These are phyloP conservation scores for Sisyra terminalis DNA, from an alignment of 2,888 invertebrate species.

Conservation along the genomic window DNA sequence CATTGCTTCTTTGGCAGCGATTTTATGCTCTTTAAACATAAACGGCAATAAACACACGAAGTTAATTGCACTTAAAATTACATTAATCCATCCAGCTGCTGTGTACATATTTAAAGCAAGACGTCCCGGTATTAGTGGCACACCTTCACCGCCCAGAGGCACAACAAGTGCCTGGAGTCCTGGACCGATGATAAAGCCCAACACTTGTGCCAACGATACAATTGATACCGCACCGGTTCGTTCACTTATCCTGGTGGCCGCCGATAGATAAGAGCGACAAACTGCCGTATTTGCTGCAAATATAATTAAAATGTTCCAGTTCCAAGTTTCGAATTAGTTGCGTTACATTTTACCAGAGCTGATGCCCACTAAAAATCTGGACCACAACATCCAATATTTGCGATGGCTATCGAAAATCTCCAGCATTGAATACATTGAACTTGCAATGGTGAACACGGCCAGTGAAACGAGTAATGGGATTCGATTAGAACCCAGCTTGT, in stretches of 20 bases:
- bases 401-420: slow-evolving; percentile 45
- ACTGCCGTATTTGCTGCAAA: slow-evolving; percentile 63
- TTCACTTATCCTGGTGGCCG: slow-evolving; percentile 64
- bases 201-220: slow-evolving; percentile 69
- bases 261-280: slow-evolving; percentile 68
- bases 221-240: slow-evolving; percentile 70
- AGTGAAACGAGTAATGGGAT: slow-evolving; percentile 54
- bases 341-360: slow-evolving; percentile 45
- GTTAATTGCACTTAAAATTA: slow-evolving; percentile 53
- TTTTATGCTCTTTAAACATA: slow-evolving; percentile 56
- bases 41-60: slow-evolving; percentile 56
- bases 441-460: slow-evolving; percentile 53
- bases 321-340: not conserved
- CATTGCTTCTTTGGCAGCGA: slow-evolving; percentile 69
- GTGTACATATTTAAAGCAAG: slow-evolving; percentile 74
- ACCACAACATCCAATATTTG: slow-evolving; percentile 57
- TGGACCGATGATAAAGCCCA: slow-evolving; percentile 77
- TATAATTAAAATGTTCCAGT: not conserved
- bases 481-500: slow-evolving; percentile 52
- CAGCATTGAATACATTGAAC: slow-evolving; percentile 55
- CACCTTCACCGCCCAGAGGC: slow-evolving; percentile 53
- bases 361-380: slow-evolving; percentile 66
- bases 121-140: slow-evolving; percentile 29
- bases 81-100: slow-evolving; percentile 73
- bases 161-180: slow-evolving; percentile 68